Conservation (phyloP, 2,797 vertebrate species). For the Menidia menidia region DNA sequence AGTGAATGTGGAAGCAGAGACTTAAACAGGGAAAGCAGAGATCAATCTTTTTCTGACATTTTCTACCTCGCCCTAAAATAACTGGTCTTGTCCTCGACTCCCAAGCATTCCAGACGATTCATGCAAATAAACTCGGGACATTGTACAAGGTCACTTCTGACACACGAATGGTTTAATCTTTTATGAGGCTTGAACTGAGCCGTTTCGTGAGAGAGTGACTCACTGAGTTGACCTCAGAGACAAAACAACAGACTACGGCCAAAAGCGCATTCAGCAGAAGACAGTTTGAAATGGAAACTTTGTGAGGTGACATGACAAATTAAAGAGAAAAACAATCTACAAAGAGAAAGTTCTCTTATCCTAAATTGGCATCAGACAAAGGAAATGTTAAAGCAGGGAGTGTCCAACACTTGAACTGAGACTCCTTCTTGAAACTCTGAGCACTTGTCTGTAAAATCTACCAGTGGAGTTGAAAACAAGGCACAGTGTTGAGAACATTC, state of each 20-base stretch:
- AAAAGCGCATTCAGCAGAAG: conserved; percentile 50
- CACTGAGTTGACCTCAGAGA: conserved; percentile 65
- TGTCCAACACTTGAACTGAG: conserved; percentile 15
- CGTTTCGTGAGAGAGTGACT: conserved; percentile 66
- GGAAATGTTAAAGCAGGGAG: conserved; percentile 21
- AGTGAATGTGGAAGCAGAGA: conserved; percentile 5
- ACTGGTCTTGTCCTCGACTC: conserved; percentile 51
- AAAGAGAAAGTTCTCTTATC: conserved; percentile 23
- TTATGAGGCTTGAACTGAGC: conserved; percentile 61
- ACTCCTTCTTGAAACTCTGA: conserved; percentile 24
- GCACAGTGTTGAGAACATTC: conserved; percentile 25
- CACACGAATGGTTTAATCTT: conserved; percentile 61
- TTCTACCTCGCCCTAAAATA: conserved; percentile 52
- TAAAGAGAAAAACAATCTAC: conserved; percentile 20
- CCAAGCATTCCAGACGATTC: conserved; percentile 51
- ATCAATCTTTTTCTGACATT: conserved; percentile 28
- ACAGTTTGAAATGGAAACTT: conserved; percentile 43
- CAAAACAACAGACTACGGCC: conserved; percentile 51
- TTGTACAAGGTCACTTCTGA: conserved; percentile 64
- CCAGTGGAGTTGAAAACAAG: conserved; percentile 12
- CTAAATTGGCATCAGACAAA: conserved; percentile 23
- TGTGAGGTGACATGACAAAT: conserved; percentile 43
- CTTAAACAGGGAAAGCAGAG: background rate
- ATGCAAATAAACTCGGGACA: conserved; percentile 57
- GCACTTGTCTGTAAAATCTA: conserved; percentile 33